Evolutionary conservation across 2,888 invertebrate genomes (phyloP).

Genomic region (Campaea margaritaria): DNA sequence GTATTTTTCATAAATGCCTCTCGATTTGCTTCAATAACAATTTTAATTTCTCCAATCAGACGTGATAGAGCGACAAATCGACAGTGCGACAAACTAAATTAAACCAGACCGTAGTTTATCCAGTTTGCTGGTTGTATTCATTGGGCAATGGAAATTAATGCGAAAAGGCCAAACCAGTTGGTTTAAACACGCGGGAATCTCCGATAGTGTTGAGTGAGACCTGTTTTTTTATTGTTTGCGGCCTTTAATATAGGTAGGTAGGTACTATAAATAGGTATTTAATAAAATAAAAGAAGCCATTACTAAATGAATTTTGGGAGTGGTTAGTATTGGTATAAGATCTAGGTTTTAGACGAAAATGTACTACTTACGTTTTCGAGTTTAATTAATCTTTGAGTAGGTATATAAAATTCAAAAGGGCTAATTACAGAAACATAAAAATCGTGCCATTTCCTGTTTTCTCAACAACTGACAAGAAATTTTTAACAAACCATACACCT

Average conservation of each 20-base stretch:
- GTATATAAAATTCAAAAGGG: no score
- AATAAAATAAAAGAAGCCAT: no score
- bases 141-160: slow-evolving; percentile 22
- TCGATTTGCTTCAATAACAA: background rate
- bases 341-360: no score
- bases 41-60: slow-evolving; percentile 3
- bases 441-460: no score
- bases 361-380: no score
- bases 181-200: slow-evolving; percentile 20
- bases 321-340: no score
- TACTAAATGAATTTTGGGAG: no score
- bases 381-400: no score
- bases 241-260: background rate
- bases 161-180: slow-evolving; percentile 28
- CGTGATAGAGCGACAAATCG: background rate
- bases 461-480: no score
- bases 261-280: no score
- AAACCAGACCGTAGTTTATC: background rate
- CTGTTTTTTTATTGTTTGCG: slow-evolving; percentile 11
- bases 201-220: slow-evolving; percentile 14
- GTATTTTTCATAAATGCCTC: slow-evolving; percentile 4
- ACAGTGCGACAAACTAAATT: slow-evolving; percentile 1
- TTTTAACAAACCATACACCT: no score
- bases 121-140: slow-evolving; percentile 9
- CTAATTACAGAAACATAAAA: no score